Conservation (phyloP, 2,797 vertebrate species). For the Sciurus carolinensis region DNA sequence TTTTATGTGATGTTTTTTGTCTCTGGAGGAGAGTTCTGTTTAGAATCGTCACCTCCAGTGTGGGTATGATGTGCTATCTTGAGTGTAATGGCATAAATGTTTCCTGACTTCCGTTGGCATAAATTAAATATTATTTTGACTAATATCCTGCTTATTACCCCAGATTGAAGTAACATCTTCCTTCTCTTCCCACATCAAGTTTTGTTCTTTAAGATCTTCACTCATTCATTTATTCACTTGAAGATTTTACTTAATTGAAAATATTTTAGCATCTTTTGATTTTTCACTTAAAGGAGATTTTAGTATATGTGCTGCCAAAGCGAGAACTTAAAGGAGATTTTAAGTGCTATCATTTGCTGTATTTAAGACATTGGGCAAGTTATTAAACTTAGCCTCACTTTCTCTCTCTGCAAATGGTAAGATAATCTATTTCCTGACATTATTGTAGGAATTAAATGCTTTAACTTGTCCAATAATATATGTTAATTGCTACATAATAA, state of each 20-base stretch:
- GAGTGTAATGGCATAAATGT: neutral
- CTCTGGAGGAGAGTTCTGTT: neutral
- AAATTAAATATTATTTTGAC: constrained; percentile 6
- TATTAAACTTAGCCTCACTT: constrained; percentile 65
- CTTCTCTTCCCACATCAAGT: neutral
- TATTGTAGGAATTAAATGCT: neutral
- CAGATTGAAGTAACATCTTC: neutral
- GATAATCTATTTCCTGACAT: neutral
- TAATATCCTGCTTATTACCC: neutral
- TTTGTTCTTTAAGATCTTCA: constrained; percentile 25
- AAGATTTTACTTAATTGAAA: constrained; percentile 37
- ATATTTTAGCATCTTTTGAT: constrained; percentile 10
- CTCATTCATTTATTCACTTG: constrained; percentile 1
- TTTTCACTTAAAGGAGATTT: constrained; percentile 18
- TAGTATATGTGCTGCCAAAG: neutral
- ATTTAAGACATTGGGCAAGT: neutral
- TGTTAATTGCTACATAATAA: constrained; percentile 7
- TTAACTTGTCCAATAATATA: neutral
- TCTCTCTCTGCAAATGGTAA: neutral
- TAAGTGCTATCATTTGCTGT: neutral
- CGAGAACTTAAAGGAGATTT: neutral
- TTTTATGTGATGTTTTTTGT: neutral
- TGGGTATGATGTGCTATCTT: neutral
- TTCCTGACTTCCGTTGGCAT: neutral
- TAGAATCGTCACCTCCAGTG: neutral